Evolutionary conservation across 2,888 invertebrate genomes (phyloP).

Genomic region (Patella ulyssiponensis): DNA sequence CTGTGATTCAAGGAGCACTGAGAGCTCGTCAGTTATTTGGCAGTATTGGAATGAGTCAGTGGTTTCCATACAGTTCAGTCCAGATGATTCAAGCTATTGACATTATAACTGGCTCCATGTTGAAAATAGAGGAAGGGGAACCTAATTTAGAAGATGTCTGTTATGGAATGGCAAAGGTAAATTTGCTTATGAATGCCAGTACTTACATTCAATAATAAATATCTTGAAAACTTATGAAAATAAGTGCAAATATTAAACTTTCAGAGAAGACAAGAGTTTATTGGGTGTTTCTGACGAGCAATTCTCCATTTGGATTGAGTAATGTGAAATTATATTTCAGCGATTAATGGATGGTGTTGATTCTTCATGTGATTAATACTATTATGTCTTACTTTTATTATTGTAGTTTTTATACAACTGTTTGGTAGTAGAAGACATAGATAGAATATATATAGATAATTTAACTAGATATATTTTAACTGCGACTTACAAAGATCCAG

Average conservation of each 20-base stretch:
- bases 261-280: too few relatives aligned
- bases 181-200: too few relatives aligned
- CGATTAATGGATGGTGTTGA: too few relatives aligned
- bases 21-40: conserved; percentile 66
- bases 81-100: conserved; percentile 53
- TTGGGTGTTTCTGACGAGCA: too few relatives aligned
- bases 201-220: too few relatives aligned
- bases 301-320: too few relatives aligned
- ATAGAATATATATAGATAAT: conserved; percentile 57
- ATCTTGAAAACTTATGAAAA: too few relatives aligned
- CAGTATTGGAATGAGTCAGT: conserved; percentile 62
- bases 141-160: conserved; percentile 48
- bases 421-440: conserved; percentile 54
- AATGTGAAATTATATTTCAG: too few relatives aligned
- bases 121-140: conserved; percentile 42
- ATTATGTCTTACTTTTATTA: background rate
- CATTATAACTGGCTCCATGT: conserved; percentile 39
- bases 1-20: conserved; percentile 63
- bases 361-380: background rate
- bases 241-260: too few relatives aligned
- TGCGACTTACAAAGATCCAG: conserved; percentile 51
- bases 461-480: conserved; percentile 53
- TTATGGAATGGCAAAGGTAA: conserved; percentile 47
- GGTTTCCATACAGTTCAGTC: conserved; percentile 58
- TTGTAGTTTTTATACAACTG: conserved; percentile 59